Percentiles rank a stretch among this genome's conserved stretches.
Conservation (phyloP, 2,113 vertebrate genomes). For the Tichodroma muraria region DNA sequence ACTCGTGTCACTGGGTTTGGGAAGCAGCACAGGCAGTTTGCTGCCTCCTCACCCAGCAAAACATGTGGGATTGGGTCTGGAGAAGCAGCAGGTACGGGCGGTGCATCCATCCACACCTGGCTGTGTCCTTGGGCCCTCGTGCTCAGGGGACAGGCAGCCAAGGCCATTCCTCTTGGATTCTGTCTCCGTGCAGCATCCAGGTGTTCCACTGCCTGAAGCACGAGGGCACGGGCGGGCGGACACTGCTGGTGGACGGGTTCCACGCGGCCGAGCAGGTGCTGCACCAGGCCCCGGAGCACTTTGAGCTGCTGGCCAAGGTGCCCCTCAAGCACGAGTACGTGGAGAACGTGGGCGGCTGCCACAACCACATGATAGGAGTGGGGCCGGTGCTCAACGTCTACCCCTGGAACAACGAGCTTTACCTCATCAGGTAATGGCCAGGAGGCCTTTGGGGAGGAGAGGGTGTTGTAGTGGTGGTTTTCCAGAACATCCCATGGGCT, state of each 20-base stretch:
- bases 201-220: constrained; percentile 93
- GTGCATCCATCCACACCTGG: rapidly evolving
- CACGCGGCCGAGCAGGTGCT: constrained; percentile 82
- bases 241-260: constrained; percentile 90
- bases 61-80: not conserved
- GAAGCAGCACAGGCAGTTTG: not conserved
- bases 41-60: not conserved
- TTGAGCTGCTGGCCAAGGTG: constrained; percentile 81
- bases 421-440: constrained; percentile 80
- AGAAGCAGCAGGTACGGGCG: rapidly evolving
- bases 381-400: constrained; percentile 85
- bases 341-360: constrained; percentile 75
- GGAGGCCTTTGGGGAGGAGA: not conserved
- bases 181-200: constrained; percentile 77
- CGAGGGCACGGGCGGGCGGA: constrained; percentile 87
- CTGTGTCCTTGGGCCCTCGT: rapidly evolving
- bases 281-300: constrained; percentile 71
- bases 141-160: too few species aligned
- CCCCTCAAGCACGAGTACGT: constrained; percentile 87
- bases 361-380: constrained; percentile 85
- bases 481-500: not conserved
- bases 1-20: rapidly evolving
- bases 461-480: not conserved
- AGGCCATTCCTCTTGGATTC: not conserved
- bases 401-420: constrained; percentile 93